A percentile compares a stretch with the other conserved stretches of the same genome.
These are phyloP conservation scores for Eulimnadia texana DNA, from an alignment of 1,140 invertebrate genomes.

Conservation along the genomic window DNA sequence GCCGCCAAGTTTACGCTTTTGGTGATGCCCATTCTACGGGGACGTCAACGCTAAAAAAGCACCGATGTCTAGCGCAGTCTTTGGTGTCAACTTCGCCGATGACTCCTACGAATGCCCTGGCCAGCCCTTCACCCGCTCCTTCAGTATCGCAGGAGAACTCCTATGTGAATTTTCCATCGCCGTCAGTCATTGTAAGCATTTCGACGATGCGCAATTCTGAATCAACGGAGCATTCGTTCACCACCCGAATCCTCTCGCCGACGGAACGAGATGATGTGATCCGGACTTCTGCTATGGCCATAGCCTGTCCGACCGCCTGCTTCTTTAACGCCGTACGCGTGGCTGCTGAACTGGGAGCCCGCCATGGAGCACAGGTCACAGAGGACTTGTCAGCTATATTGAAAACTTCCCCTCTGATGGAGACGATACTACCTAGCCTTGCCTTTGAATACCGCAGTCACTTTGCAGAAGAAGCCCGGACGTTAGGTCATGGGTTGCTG, in stretches of 20 bases:
- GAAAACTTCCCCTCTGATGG: not conserved
- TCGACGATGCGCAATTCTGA: not conserved
- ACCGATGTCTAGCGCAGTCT: slow-evolving; percentile 9
- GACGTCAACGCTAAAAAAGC: slow-evolving; percentile 14
- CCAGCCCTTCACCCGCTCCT: slow-evolving; percentile 1
- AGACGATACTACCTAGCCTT: slow-evolving; percentile 5
- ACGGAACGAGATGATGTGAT: slow-evolving; percentile 3
- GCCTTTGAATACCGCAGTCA: not conserved
- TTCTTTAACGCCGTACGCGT: not conserved
- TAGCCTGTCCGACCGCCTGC: not conserved
- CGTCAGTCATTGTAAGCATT: slow-evolving; percentile 9
- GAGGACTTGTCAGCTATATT: not conserved
- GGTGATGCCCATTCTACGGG: slow-evolving; percentile 15
- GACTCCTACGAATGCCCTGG: not conserved
- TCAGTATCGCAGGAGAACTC: not conserved
- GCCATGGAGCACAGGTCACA: not conserved
- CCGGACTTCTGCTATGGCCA: not conserved
- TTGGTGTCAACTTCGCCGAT: slow-evolving; percentile 2
- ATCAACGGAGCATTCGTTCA: not conserved
- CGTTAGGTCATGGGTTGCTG: not conserved
- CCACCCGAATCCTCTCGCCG: not conserved
- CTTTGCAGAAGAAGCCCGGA: slow-evolving; percentile 8
- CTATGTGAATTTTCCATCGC: slow-evolving; percentile 8
- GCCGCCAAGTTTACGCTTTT: slow-evolving; percentile 14
- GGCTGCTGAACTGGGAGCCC: not conserved